Conservation (phyloP, 2,888 invertebrate species). For the Amorpha juglandis region DNA sequence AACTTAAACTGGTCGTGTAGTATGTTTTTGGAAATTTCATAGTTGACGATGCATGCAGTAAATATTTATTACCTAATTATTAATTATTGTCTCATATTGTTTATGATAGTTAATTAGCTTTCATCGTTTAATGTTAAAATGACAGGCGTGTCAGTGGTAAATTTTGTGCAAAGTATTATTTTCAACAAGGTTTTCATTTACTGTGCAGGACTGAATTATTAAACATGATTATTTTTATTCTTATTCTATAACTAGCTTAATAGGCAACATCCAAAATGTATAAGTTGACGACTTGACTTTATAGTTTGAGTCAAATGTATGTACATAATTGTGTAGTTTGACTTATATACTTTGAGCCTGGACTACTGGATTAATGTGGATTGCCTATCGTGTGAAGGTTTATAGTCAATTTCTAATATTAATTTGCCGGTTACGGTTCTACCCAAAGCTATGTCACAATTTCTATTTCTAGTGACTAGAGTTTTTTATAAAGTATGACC, state of each 20-base stretch:
- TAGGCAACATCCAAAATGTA: neutral
- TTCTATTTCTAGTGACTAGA: too few relatives aligned
- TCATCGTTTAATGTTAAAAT: conserved; percentile 41
- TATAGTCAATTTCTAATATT: too few relatives aligned
- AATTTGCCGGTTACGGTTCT: too few relatives aligned
- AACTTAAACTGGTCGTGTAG: conserved; percentile 57
- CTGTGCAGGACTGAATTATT: neutral
- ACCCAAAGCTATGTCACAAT: too few relatives aligned
- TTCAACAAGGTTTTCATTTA: conserved; percentile 7
- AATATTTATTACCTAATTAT: conserved; percentile 76
- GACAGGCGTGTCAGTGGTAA: conserved; percentile 44
- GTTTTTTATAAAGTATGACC: too few relatives aligned
- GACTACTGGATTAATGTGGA: too few relatives aligned
- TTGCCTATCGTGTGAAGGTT: too few relatives aligned
- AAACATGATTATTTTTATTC: neutral
- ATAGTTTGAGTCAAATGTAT: too few relatives aligned
- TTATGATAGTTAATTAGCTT: conserved; percentile 54
- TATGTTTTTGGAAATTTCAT: conserved; percentile 72
- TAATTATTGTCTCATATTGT: conserved; percentile 64
- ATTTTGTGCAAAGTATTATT: conserved; percentile 14
- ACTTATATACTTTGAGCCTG: too few relatives aligned
- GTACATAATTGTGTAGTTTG: too few relatives aligned
- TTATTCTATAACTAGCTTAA: neutral
- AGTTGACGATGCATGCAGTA: conserved; percentile 69
- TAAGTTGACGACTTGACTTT: neutral